Evolutionary conservation across 2,113 vertebrate genomes (phyloP), one percentile per base, ranked within the genome.

Genomic region (Heterocephalus glaber): DNA sequence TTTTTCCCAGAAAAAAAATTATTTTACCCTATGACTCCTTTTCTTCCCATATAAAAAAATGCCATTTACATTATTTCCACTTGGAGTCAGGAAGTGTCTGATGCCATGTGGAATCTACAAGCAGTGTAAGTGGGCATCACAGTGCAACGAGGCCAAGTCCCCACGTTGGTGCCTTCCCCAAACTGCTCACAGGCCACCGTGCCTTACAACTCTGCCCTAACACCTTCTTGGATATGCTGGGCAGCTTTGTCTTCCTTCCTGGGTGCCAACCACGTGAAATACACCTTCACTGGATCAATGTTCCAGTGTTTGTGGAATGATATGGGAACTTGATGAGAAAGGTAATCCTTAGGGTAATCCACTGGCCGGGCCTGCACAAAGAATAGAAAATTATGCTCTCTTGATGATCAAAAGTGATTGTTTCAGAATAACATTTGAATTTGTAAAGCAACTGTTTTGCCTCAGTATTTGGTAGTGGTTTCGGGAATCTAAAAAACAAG

Each of bases 261-360:
- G 84, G 98, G 98, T 87, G 98, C 98, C 90, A 99, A 97, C 99
- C 99, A 99, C 0, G 98, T 98, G 97, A 99, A 98, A 97, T 99
- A 99, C 19, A 99, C 99, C 83, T 99, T 98, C 30, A 99, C 94
- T 0, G 99, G 99, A 97, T 99, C 99, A 0, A 99, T 99, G 98
- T 99, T 99, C 99, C 99, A 99, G 98, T 99, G 99, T 98, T 99
- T 99, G 98, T 99, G 99, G 98, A 99, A 99, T 0, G 99, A 99
- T 90, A 99, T 98, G n/a, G 99, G 99, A 95, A 99, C 98, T 95
- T 99, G 99, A 98, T 99, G 99, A 96, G 99, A 98, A 95, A 99
- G 98, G 93, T 99, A 99, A 91, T 98, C 99, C 96, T 98, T 98
- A 33, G 99, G 98, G 76, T 99, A 99, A 98, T 99, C 99, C 96